Percentiles rank a stretch among this genome's conserved stretches.
These are phyloP conservation scores for Equus quagga DNA, from an alignment of 2,113 vertebrate genomes.

Conservation along the genomic window DNA sequence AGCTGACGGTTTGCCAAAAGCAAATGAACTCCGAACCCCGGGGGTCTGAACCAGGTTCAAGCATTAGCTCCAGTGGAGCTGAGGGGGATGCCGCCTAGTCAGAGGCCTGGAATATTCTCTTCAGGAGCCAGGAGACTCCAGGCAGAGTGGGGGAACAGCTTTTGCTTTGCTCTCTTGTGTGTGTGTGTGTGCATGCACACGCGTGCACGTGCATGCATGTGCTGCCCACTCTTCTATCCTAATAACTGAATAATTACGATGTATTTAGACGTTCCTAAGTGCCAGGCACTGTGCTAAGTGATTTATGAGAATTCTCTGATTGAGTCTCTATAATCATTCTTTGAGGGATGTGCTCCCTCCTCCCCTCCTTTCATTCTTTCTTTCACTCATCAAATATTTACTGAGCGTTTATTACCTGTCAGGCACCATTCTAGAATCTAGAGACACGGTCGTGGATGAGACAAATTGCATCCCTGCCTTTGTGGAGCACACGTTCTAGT, in stretches of 20 bases:
- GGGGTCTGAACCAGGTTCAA: slow-evolving; percentile 36
- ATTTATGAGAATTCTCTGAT: background rate
- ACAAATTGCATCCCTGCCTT: background rate
- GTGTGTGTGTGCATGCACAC: no score
- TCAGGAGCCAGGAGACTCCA: slow-evolving; percentile 22
- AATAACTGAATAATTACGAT: background rate
- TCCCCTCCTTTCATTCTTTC: background rate
- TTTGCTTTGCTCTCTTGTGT: background rate
- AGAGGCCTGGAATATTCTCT: background rate
- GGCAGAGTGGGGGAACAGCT: background rate
- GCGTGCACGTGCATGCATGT: accelerated
- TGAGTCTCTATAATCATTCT: background rate
- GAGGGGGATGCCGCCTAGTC: background rate
- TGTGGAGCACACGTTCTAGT: background rate
- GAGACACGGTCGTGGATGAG: background rate
- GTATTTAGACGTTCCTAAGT: background rate
- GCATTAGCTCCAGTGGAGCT: background rate
- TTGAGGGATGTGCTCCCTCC: background rate
- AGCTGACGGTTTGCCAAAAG: slow-evolving; percentile 69
- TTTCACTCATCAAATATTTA: background rate
- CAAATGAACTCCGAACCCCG: slow-evolving; percentile 69
- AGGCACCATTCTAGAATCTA: background rate
- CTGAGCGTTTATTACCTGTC: background rate
- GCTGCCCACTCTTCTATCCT: background rate
- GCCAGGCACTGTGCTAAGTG: background rate